Base-by-base conservation (phyloP, 2,113 vertebrate species). In the Pelecanus crispus region DNA sequence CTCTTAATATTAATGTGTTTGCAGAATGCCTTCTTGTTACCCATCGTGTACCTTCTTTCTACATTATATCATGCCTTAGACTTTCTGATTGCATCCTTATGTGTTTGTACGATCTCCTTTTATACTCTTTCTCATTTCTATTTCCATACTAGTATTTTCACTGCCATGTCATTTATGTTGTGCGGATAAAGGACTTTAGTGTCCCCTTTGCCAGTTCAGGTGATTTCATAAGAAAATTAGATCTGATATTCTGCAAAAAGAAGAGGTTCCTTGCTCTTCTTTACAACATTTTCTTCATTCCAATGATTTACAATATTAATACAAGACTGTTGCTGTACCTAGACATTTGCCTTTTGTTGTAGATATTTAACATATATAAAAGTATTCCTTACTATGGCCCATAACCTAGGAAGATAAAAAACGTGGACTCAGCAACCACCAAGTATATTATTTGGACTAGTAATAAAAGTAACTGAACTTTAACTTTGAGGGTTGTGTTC, bases 391-490 rank as follows among this genome's bases (percentile, higher is more conserved):
- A 50, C 68, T 81, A 50, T 45, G 45, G 66, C 31, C 32, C 13
- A n/a, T 25, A 75, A 62, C 16, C 25, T 34, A 87, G 36, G 62
- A 61, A 82, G 18, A 92, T n/a, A 72, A 68, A 86, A 91, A 38
- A 56, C 29, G 17, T 81, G 42, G 11, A 92, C 42, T 88, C 59
- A 47, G 72, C 28, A 95, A 53, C 25, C n/a, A 92, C 73, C 24
- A 95, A 72, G 59, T 22, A 59, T 47, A n/a, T 56, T 96, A 94
- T 68, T 90, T 74, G 82, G 68, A 97, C 59, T 86, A 75, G 84
- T 47, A 94, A 84, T 78, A 77, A 92, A 61, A 95, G 77, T 24
- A 95, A 81, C n/a, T 73, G 61, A 93, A 82, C 88, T 82, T 90
- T 14, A 72, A n/a, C 75, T 94, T 47, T 65, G 65, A 97, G 79